Conservation (phyloP, 2,888 invertebrate genomes). For the Taphrorychus bicolor region DNA sequence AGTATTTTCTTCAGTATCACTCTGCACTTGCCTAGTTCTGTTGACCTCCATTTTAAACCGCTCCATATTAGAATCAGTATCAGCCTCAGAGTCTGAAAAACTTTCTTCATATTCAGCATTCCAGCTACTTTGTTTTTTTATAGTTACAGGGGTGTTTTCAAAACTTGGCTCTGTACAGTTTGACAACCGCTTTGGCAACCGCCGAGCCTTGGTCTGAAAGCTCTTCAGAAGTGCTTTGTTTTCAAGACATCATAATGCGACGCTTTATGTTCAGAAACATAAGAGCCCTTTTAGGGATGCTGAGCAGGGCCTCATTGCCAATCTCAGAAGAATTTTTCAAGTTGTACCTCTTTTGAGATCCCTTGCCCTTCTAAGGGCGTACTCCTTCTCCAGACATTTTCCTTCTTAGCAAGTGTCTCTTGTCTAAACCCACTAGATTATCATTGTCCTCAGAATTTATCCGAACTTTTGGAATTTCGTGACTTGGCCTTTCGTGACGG, state of each 20-base stretch:
- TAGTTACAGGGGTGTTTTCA: slow-evolving; percentile 51
- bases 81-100: slow-evolving; percentile 51
- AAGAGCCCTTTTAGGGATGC: slow-evolving; percentile 48
- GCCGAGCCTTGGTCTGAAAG: slow-evolving; percentile 55
- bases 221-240: slow-evolving; percentile 56
- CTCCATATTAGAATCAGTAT: slow-evolving; percentile 54
- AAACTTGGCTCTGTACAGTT: slow-evolving; percentile 42
- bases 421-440: slow-evolving; percentile 60
- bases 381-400: slow-evolving; percentile 62
- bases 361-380: slow-evolving; percentile 52
- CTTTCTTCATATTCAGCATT: slow-evolving; percentile 57
- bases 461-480: slow-evolving; percentile 59
- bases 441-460: slow-evolving; percentile 63
- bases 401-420: slow-evolving; percentile 61
- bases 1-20: slow-evolving; percentile 65
- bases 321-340: slow-evolving; percentile 51
- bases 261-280: slow-evolving; percentile 47
- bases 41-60: slow-evolving; percentile 41
- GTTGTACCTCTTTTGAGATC: slow-evolving; percentile 55
- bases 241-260: slow-evolving; percentile 48
- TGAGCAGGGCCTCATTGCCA: background rate
- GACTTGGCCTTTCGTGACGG: slow-evolving; percentile 39
- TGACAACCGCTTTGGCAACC: slow-evolving; percentile 54
- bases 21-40: slow-evolving; percentile 22
- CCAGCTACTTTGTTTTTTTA: slow-evolving; percentile 60